phyloP scores from a whole-genome alignment of 2,888 invertebrate genomes.

The Drosophila monieri region DNA sequence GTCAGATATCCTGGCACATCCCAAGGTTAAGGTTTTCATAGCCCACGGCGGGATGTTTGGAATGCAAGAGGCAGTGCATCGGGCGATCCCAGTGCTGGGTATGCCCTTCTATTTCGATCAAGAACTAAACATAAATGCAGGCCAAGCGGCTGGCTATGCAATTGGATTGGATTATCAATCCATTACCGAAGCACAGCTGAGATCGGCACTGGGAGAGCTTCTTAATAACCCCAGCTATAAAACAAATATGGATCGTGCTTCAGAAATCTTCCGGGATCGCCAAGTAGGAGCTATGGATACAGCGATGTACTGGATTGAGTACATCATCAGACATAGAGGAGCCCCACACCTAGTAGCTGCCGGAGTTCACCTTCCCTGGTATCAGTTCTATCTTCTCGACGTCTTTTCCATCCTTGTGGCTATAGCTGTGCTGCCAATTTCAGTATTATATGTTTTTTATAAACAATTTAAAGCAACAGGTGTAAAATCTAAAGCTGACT shows the following conservation, averaged over 20 bases:
- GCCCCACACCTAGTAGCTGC: slow-evolving; percentile 77
- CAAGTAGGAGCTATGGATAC: slow-evolving; percentile 76
- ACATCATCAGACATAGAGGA: slow-evolving; percentile 81
- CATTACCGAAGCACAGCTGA: slow-evolving; percentile 70
- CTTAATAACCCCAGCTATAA: slow-evolving; percentile 80
- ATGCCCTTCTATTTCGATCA: slow-evolving; percentile 84
- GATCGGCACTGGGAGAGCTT: slow-evolving; percentile 67
- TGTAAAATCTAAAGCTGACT: background rate
- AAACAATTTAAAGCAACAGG: background rate
- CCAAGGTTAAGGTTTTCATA: slow-evolving; percentile 84
- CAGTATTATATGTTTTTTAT: background rate
- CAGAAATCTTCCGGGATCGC: slow-evolving; percentile 79
- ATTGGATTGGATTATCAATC: slow-evolving; percentile 79
- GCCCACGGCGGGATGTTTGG: slow-evolving; percentile 84
- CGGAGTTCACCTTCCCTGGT: slow-evolving; percentile 79
- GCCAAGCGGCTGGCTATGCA: slow-evolving; percentile 81
- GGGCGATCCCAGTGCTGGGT: slow-evolving; percentile 84
- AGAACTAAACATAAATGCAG: slow-evolving; percentile 81
- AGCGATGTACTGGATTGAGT: slow-evolving; percentile 83
- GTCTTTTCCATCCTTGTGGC: background rate
- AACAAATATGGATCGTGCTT: slow-evolving; percentile 68
- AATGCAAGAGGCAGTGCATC: slow-evolving; percentile 83
- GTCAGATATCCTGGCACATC: slow-evolving; percentile 84
- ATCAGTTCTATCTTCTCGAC: slow-evolving; percentile 62
- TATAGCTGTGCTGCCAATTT: background rate